Base-by-base conservation (phyloP, 2,797 vertebrate species). In the Ctenopoma kingsleyae region DNA sequence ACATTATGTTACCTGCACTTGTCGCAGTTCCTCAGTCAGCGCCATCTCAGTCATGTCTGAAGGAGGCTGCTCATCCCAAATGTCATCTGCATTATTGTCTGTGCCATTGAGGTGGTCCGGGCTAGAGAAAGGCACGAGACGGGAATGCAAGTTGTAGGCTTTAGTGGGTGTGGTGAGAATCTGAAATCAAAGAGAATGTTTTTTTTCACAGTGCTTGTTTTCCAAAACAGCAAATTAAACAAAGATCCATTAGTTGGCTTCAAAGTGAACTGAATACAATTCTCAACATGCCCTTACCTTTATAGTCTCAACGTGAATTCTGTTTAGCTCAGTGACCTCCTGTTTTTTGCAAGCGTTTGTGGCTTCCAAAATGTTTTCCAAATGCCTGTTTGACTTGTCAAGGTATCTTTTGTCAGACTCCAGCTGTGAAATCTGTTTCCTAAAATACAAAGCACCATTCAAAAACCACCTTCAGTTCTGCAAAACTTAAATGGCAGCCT, bases 321-420 rank as follows among this genome's bases (percentile, higher is more conserved):
- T 97, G 84, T 97, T 97, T 25, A 99, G 87, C 68, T 99, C 96
- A 51, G 94, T 97, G 20, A 98, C 94, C 85, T 98, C 97, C 48
- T 90, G 94, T 35, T 96, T 95, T 80, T 95, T 97, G 84, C 94
- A 93, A 27, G 94, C 93, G 70, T 97, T 96, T 20, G 96, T 99
- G 56, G 97, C 97, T 83, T 98, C 96, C 83, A 99, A 89, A 91
- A 99, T 97, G 32, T 96, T 98, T 88, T 99, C 97, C 67, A 99
- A 94, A 84, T 97, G 96, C 47, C 87, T 89, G 88, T 98, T 99
- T 62, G 96, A 95, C 81, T 97, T 99, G 23, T 89, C 94, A 51
- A 99, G 93, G 86, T 97, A 98, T 19, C 96, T 95, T 84, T 96
- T 95, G 66, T 99, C 97, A 50, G 96, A 97, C 79, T 97, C 95